Conservation (phyloP, 1,140 invertebrate genomes). For the Spodoptera frugiperda region DNA sequence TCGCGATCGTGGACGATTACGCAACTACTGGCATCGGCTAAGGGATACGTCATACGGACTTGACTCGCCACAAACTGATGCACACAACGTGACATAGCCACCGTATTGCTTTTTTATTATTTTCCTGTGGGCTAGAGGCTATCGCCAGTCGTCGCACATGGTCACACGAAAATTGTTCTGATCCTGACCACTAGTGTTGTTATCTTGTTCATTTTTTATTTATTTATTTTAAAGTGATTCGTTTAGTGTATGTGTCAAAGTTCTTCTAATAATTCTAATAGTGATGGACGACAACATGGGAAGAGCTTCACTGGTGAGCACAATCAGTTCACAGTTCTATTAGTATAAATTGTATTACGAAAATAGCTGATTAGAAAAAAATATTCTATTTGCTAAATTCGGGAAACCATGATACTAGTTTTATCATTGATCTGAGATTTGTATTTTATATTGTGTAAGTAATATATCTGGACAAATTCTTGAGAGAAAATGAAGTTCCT, state of each 20-base stretch:
- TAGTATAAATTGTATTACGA: too few species aligned
- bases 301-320: constrained; percentile 8
- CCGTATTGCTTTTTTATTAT: constrained; percentile 69
- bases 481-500: too few species aligned
- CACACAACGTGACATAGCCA: constrained; percentile 69
- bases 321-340: not conserved
- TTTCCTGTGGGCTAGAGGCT: constrained; percentile 64
- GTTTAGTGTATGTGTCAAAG: not conserved
- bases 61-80: constrained; percentile 49
- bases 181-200: constrained; percentile 26
- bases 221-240: not conserved
- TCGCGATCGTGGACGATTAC: constrained; percentile 60
- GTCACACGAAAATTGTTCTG: constrained; percentile 35
- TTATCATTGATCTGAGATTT: too few species aligned
- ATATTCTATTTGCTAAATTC: too few species aligned
- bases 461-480: too few species aligned
- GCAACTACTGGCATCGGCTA: constrained; percentile 60
- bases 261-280: not conserved
- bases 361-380: too few species aligned
- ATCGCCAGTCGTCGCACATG: constrained; percentile 23
- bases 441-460: too few species aligned
- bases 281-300: not conserved
- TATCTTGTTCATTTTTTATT: constrained; percentile 13
- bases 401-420: too few species aligned
- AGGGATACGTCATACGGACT: constrained; percentile 64